These are phyloP conservation scores for Muscina levida DNA, from an alignment of 2,888 invertebrate species.

Conservation along the genomic window DNA sequence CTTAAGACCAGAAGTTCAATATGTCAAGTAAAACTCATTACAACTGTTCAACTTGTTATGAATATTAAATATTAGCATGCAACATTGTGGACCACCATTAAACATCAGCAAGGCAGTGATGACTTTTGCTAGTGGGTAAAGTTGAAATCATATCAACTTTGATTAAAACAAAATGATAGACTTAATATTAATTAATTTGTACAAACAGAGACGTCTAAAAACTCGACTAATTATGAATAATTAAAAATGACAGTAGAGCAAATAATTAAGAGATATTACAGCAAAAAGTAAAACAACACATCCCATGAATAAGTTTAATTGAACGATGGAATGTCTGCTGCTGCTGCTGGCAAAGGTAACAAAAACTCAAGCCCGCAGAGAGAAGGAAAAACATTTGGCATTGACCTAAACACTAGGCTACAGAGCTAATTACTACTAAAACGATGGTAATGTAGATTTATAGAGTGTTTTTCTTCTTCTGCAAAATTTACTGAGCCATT, in stretches of 20 bases:
- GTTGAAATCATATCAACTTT: background rate
- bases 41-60: too few species aligned
- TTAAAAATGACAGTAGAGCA: slow-evolving; percentile 29
- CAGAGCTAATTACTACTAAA: background rate
- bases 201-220: background rate
- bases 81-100: too few species aligned
- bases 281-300: background rate
- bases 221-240: slow-evolving; percentile 28
- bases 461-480: too few species aligned
- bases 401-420: background rate
- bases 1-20: too few species aligned
- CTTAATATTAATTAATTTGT: slow-evolving; percentile 30
- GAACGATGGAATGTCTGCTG: background rate
- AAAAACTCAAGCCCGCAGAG: background rate
- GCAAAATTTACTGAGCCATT: too few species aligned
- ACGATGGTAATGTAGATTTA: too few species aligned
- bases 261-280: slow-evolving; percentile 15
- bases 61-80: too few species aligned
- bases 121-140: too few species aligned
- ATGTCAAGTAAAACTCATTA: too few species aligned
- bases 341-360: background rate
- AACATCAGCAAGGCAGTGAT: too few species aligned
- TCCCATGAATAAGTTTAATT: background rate
- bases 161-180: slow-evolving; percentile 13
- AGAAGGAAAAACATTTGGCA: slow-evolving; percentile 1